Evolutionary conservation across 2,888 invertebrate genomes (phyloP), one percentile per base, ranked within the genome.

Genomic region (Spisula solida): DNA sequence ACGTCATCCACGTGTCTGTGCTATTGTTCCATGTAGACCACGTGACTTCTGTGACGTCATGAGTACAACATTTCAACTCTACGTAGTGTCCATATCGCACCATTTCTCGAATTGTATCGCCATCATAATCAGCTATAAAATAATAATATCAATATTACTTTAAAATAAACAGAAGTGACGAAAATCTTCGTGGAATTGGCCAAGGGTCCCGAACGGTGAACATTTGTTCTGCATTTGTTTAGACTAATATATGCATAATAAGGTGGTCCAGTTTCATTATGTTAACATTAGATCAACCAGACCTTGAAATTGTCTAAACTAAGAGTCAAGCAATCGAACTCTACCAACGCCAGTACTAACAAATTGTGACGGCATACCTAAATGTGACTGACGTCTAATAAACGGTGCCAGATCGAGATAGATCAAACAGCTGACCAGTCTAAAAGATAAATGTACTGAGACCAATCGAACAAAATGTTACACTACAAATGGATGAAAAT

Each of bases 21-120:
- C 47, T 41, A 18, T 81, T 81, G 47, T 70, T 48, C 55, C 34
- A 70, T 70, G 66, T 86, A 8, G 20, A 41, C 86, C 86, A 86
- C 29, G 31, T 25, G 55, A 41, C 16, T 14, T n/a, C 60, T 25
- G 25, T 31, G 1, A 25, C 47, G 41, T 81, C 47, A 10, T 16
- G 16, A 12, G 66, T 18, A 70, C 86, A 86, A 47, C 86, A 86
- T n/a, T 86, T 47, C 20, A 86, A 29, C 20, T 86, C 81, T 0
- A 51, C 31, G 48, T 86, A 86, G 34, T 86, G 81, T 79, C 86
- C 86, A 56, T 81, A 86, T 29, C 81, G 41, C 25, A 81, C 81
- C 0, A 25, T 25, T 41, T 82, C 60, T 34, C 41, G 34, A 5
- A 66, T 25, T 14, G 5, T 56, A 0, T 20, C 81, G 12, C 5